Evolutionary conservation across 2,797 vertebrate genomes (phyloP).

Genomic region (Meriones psammophilus): DNA sequence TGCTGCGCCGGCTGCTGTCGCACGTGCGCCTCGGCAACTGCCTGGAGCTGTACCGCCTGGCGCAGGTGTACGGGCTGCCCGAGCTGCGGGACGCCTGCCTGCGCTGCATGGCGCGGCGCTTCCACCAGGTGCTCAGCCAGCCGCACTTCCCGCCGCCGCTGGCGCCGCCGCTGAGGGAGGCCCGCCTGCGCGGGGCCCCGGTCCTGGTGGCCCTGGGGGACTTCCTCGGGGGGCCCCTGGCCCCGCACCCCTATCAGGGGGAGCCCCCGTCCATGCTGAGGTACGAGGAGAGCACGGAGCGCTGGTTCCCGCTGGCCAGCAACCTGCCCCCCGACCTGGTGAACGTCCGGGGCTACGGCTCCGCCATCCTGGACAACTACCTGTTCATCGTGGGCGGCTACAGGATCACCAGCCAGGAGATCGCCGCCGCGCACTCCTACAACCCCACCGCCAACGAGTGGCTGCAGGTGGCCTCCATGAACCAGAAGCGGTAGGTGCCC

Average conservation of each 20-base stretch:
- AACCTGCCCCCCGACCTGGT: conserved; percentile 93
- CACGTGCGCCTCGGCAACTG: conserved; percentile 94
- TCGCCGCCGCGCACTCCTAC: conserved; percentile 95
- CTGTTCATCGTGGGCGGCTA: conserved; percentile 96
- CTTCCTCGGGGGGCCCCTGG: conserved; percentile 90
- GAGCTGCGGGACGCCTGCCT: conserved; percentile 93
- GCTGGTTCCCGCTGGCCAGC: conserved; percentile 94
- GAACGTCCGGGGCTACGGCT: conserved; percentile 94
- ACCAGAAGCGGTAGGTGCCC: conserved; percentile 95
- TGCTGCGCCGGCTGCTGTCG: conserved; percentile 93
- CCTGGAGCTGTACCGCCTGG: conserved; percentile 93
- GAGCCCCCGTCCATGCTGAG: conserved; percentile 94
- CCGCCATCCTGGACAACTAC: conserved; percentile 95
- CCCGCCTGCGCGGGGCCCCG: conserved; percentile 93
- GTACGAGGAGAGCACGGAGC: conserved; percentile 92
- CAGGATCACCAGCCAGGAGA: conserved; percentile 96
- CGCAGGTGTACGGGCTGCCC: conserved; percentile 94
- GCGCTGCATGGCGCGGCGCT: conserved; percentile 93
- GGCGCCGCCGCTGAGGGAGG: conserved; percentile 89
- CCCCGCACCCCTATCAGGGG: conserved; percentile 90
- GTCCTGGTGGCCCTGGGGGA: conserved; percentile 93
- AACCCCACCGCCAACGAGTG: conserved; percentile 96
- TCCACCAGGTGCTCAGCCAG: conserved; percentile 93
- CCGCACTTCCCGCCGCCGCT: conserved; percentile 87
- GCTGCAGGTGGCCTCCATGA: conserved; percentile 95